Conservation (phyloP, 2,888 invertebrate genomes). For the Spodoptera picta region DNA sequence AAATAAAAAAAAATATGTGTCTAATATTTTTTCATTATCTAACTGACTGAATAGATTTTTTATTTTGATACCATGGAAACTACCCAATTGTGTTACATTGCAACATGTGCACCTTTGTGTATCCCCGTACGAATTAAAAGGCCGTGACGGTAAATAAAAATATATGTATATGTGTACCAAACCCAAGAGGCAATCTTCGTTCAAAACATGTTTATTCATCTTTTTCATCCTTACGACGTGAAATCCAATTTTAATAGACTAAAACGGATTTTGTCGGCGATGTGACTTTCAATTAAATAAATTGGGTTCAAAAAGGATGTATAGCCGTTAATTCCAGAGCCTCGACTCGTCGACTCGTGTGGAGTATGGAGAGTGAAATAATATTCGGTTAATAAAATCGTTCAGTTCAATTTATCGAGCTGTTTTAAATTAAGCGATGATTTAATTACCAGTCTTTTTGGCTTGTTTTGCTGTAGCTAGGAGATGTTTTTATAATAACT, state of each 20-base stretch:
- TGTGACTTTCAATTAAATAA: conserved; percentile 51
- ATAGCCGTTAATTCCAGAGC: conserved; percentile 40
- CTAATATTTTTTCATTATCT: too few relatives aligned
- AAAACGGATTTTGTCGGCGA: conserved; percentile 42
- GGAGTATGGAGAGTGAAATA: conserved; percentile 18
- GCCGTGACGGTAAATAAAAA: too few relatives aligned
- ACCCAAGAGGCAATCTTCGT: conserved; percentile 1
- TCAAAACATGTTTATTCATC: conserved; percentile 2
- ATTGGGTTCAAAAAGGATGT: conserved; percentile 46
- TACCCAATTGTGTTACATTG: too few relatives aligned
- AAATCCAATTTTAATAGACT: conserved; percentile 47
- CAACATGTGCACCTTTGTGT: too few relatives aligned
- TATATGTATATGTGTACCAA: too few relatives aligned
- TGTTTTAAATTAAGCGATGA: conserved; percentile 3
- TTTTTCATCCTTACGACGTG: conserved; percentile 5
- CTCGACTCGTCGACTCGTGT: conserved; percentile 13
- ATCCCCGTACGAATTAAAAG: too few relatives aligned
- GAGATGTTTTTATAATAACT: too few relatives aligned
- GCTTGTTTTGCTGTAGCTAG: neutral
- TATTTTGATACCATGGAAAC: too few relatives aligned
- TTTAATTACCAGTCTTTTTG: conserved; percentile 2
- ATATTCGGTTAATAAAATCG: conserved; percentile 33
- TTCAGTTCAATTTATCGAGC: conserved; percentile 7
- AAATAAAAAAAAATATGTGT: too few relatives aligned
- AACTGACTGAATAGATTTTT: too few relatives aligned